Evolutionary conservation across 2,797 vertebrate genomes (phyloP).

Genomic region (Sciurus vulgaris): DNA sequence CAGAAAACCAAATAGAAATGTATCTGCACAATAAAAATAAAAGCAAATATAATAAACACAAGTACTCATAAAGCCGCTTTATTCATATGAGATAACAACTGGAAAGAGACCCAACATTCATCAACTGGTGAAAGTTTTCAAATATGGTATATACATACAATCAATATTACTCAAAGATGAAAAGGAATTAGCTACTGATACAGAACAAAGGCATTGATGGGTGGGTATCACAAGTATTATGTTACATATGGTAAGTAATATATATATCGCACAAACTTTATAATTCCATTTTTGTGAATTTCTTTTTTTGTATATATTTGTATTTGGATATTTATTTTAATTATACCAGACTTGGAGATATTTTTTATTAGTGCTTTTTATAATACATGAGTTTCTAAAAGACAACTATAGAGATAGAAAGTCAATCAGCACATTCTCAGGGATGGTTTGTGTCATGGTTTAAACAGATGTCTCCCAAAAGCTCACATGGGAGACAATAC

Average conservation of each 20-base stretch:
- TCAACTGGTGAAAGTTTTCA: neutral
- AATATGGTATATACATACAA: neutral
- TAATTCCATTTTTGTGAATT: neutral
- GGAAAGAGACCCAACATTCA: neutral
- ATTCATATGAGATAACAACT: neutral
- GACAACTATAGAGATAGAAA: neutral
- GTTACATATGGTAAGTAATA: neutral
- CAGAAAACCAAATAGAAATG: neutral
- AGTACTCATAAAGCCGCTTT: neutral
- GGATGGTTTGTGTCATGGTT: neutral
- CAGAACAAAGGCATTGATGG: neutral
- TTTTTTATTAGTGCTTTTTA: no score
- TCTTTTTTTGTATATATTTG: neutral
- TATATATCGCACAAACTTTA: neutral
- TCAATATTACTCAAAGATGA: neutral
- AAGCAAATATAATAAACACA: neutral
- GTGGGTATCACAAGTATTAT: neutral
- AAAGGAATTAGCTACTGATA: neutral
- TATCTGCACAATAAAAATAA: neutral
- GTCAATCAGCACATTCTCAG: neutral
- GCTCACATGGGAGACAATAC: no score
- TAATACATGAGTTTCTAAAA: neutral
- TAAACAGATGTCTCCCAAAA: no score
- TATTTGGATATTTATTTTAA: no score
- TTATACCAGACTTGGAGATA: no score